phyloP scores from a whole-genome alignment of 1,140 invertebrate genomes.

The Drosophila arizonae region DNA sequence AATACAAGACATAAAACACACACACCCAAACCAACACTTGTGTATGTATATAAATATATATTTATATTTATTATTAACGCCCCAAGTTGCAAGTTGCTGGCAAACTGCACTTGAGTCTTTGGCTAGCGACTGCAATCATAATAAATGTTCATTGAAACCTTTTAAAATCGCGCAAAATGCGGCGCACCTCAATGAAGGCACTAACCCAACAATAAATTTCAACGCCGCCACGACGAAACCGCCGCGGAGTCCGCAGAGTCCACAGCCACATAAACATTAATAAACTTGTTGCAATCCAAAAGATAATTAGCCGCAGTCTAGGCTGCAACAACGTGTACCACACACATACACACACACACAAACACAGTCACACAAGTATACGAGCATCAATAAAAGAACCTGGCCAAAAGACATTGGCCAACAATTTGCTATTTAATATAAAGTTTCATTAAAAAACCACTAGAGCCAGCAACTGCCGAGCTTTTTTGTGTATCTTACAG shows the following conservation, averaged over 20 bases:
- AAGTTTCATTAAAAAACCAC: slow-evolving; percentile 79
- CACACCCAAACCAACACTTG: slow-evolving; percentile 15
- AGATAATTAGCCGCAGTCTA: slow-evolving; percentile 77
- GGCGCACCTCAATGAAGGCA: slow-evolving; percentile 75
- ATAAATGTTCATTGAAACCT: slow-evolving; percentile 82
- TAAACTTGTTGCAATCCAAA: slow-evolving; percentile 81
- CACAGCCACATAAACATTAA: slow-evolving; percentile 73
- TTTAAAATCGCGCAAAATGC: slow-evolving; percentile 77
- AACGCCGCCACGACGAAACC: slow-evolving; percentile 52
- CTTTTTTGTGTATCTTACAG: slow-evolving; percentile 36
- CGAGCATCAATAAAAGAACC: slow-evolving; percentile 32
- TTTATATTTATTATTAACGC: slow-evolving; percentile 60
- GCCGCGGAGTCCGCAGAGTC: slow-evolving; percentile 2
- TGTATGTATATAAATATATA: neutral
- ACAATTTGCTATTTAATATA: slow-evolving; percentile 82
- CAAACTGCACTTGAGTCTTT: slow-evolving; percentile 17
- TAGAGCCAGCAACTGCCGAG: slow-evolving; percentile 26
- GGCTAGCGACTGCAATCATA: slow-evolving; percentile 67
- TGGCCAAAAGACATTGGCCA: slow-evolving; percentile 46
- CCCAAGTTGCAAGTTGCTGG: slow-evolving; percentile 4
- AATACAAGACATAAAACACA: slow-evolving; percentile 2
- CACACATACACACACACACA: slow-evolving; percentile 35
- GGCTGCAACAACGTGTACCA: slow-evolving; percentile 46
- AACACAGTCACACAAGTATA: slow-evolving; percentile 24
- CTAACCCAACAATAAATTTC: slow-evolving; percentile 73